Conservation (phyloP, 2,797 vertebrate species). For the Oreonectes daqikongensis region DNA sequence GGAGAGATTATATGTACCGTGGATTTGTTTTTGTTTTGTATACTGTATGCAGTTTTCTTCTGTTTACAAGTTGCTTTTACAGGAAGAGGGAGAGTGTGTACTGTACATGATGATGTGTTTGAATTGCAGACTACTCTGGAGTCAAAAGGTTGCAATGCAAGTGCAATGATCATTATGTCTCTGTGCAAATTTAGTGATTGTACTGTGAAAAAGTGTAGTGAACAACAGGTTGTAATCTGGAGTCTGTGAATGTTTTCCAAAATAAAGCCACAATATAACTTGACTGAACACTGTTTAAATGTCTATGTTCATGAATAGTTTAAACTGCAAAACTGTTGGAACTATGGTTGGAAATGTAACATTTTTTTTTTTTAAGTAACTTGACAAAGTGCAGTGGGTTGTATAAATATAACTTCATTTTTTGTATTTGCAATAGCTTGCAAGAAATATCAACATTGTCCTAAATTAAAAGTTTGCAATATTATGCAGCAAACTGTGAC, state of each 20-base stretch:
- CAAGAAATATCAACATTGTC: slow-evolving; percentile 37
- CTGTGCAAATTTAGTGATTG: slow-evolving; percentile 66
- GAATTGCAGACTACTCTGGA: slow-evolving; percentile 37
- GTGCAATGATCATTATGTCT: slow-evolving; percentile 59
- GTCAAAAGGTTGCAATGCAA: slow-evolving; percentile 73
- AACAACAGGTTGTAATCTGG: slow-evolving; percentile 66
- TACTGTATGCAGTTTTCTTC: slow-evolving; percentile 30
- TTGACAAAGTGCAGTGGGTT: slow-evolving; percentile 64
- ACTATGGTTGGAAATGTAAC: too few relatives aligned
- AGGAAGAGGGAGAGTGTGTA: slow-evolving; percentile 18
- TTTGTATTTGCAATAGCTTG: slow-evolving; percentile 44
- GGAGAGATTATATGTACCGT: slow-evolving; percentile 51
- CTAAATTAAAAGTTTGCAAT: slow-evolving; percentile 53
- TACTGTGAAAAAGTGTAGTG: slow-evolving; percentile 74
- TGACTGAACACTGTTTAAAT: background rate
- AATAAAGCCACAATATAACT: slow-evolving; percentile 70
- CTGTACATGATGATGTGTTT: slow-evolving; percentile 15
- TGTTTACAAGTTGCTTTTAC: slow-evolving; percentile 38
- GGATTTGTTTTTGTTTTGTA: slow-evolving; percentile 42
- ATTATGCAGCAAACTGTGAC: slow-evolving; percentile 50
- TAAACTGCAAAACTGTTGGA: slow-evolving; percentile 1
- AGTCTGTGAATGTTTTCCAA: slow-evolving; percentile 75
- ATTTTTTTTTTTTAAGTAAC: too few relatives aligned
- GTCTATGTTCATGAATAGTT: background rate
- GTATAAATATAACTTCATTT: slow-evolving; percentile 34